Evolutionary conservation across 1,140 invertebrate species (phyloP), one percentile per base, ranked within the genome.

Genomic region (Saccostrea glomerata): DNA sequence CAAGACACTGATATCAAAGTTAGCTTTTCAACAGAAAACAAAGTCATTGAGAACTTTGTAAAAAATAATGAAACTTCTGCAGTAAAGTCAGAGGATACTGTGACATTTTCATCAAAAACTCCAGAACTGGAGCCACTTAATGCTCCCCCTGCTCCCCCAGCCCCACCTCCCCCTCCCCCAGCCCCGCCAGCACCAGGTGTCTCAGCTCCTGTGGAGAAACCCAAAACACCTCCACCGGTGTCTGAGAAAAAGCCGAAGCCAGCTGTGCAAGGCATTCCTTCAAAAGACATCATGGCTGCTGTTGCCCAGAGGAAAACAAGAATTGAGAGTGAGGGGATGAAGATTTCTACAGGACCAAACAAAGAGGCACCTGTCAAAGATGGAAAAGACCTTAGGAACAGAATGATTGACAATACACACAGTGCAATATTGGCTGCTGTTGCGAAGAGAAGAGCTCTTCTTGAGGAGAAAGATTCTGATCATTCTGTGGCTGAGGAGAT

Each of bases 401-500:
- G 60, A 91, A 91, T 88, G 63, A 36, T 82, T 30, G 89, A 90
- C 36, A 90, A 86, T 54, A 85, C 84, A 25, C 93, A 94, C 66
- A 92, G 91, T 89, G 93, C 93, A 2, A 91, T 94, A 70, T 90
- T 92, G 73, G 92, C 91, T 20, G 93, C 93, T 0, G 93, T 94
- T 20, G 92, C 92, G n/a, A 92, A 90, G 87, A 85, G 93, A 23
- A 90, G 93, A 70, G 85, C 83, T 77, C 82, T 90, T 12, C 87
- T 94, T 17, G 91, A 93, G 55, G 84, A 91, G 77, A 89, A 84
- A 17, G 70, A 77, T 5, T 84, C 89, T 2, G 91, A 94, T 36
- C 88, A 86, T 36, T 70, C 89, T n/a, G 91, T 94, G 66, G 91
- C 93, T 70, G 90, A 93, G 54, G 86, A 89, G 25, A 94, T 94